Evolutionary conservation across 2,797 vertebrate genomes (phyloP).

Genomic region (Eutrigla gurnardus): DNA sequence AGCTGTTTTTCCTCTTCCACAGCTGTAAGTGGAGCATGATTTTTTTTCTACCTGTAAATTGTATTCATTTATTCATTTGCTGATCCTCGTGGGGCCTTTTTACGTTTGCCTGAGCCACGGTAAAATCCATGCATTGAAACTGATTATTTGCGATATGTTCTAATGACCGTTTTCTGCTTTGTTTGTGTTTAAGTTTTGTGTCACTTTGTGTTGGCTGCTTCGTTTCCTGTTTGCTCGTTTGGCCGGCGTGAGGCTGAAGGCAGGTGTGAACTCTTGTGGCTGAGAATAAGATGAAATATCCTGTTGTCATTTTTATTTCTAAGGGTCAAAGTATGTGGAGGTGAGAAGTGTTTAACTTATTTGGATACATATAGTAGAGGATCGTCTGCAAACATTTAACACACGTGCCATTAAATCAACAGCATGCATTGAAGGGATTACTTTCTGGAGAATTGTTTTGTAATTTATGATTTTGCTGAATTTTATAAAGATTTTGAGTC

Average conservation of each 20-base stretch:
- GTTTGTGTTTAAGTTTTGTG: rapidly evolving
- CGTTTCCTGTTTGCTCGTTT: not conserved
- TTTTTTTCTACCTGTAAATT: no score
- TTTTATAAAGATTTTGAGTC: not conserved
- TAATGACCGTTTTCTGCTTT: not conserved
- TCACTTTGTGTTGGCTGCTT: not conserved
- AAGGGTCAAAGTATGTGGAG: not conserved
- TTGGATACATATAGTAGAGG: not conserved
- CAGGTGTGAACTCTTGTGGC: not conserved
- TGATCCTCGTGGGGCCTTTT: no score
- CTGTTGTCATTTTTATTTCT: not conserved
- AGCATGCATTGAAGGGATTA: not conserved
- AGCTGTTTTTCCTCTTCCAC: no score
- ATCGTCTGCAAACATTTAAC: not conserved
- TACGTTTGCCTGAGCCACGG: no score
- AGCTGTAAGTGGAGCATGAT: no score
- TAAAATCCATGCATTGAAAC: no score
- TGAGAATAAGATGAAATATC: not conserved
- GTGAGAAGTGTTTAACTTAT: not conserved
- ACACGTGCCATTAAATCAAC: not conserved
- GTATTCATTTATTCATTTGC: no score
- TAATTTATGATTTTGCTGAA: no score
- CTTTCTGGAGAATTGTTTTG: not conserved
- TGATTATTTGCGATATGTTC: not conserved
- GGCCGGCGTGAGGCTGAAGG: not conserved